Conservation (phyloP, 2,888 invertebrate species). For the Phortica okadai region DNA sequence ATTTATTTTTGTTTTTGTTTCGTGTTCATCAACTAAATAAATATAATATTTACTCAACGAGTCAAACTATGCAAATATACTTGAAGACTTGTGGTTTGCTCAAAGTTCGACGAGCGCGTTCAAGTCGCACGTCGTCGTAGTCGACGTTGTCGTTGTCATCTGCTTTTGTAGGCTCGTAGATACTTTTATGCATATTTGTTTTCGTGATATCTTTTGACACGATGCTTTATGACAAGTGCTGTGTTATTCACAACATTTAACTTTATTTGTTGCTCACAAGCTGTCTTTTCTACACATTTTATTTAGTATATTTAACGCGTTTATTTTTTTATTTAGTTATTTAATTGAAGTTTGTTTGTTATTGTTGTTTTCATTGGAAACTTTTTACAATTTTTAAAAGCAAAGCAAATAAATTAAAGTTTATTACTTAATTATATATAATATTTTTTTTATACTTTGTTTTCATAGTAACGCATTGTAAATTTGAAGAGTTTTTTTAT, state of each 20-base stretch:
- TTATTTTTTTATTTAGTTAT: slow-evolving; percentile 50
- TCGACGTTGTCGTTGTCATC: too few relatives aligned
- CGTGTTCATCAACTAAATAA: too few relatives aligned
- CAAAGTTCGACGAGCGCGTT: too few relatives aligned
- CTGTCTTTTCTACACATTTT: slow-evolving; percentile 47
- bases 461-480: too few relatives aligned
- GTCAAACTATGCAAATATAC: slow-evolving; percentile 45
- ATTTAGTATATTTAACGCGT: slow-evolving; percentile 31
- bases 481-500: too few relatives aligned
- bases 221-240: background rate
- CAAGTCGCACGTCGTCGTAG: too few relatives aligned
- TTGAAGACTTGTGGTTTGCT: slow-evolving; percentile 42
- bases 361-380: slow-evolving; percentile 43
- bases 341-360: slow-evolving; percentile 36
- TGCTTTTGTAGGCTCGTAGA: too few relatives aligned
- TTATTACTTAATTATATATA: background rate
- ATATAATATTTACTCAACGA: slow-evolving; percentile 25
- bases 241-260: slow-evolving; percentile 50
- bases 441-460: too few relatives aligned
- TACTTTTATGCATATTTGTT: background rate
- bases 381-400: slow-evolving; percentile 29
- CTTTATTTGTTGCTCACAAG: slow-evolving; percentile 45
- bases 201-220: background rate
- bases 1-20: too few relatives aligned
- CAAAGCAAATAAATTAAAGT: background rate